Evolutionary conservation across 1,140 invertebrate genomes (phyloP).

Genomic region (Drosophila parvula): DNA sequence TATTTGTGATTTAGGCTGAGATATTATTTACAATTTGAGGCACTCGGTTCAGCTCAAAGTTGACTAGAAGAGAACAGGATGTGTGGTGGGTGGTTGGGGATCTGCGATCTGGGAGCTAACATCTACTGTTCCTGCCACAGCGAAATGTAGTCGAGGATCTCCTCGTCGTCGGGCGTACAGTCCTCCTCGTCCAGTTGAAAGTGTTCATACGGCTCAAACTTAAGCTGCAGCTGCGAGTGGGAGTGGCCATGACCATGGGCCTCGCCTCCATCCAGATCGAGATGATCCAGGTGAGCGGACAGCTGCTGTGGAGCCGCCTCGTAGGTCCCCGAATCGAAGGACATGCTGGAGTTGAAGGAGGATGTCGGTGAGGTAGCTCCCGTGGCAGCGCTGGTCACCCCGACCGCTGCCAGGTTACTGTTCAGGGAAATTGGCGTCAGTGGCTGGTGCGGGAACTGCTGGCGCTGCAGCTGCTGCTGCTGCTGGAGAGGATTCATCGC

Average conservation of each 20-base stretch:
- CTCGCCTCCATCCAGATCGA: slow-evolving; percentile 20
- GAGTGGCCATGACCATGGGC: slow-evolving; percentile 54
- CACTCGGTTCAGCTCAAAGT: slow-evolving; percentile 69
- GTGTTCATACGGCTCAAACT: slow-evolving; percentile 89
- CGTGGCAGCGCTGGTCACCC: neutral
- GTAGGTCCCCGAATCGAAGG: slow-evolving; percentile 85
- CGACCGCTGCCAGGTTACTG: slow-evolving; percentile 34
- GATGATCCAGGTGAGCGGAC: slow-evolving; percentile 30
- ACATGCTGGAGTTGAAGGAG: slow-evolving; percentile 91
- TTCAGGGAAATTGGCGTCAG: slow-evolving; percentile 66
- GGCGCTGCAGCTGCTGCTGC: slow-evolving; percentile 69
- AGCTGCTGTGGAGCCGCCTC: slow-evolving; percentile 73
- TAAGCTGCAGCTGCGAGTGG: slow-evolving; percentile 78
- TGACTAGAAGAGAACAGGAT: slow-evolving; percentile 72
- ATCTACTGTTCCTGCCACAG: slow-evolving; percentile 91
- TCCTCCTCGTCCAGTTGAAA: slow-evolving; percentile 87
- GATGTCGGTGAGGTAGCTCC: slow-evolving; percentile 89
- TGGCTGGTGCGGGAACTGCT: slow-evolving; percentile 68
- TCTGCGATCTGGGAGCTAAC: too few species aligned
- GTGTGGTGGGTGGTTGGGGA: neutral
- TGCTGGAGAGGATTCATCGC: slow-evolving; percentile 70
- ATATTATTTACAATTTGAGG: slow-evolving; percentile 72
- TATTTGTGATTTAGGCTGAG: slow-evolving; percentile 26
- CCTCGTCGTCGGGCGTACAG: slow-evolving; percentile 95
- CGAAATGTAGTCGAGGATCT: slow-evolving; percentile 93